Conservation (phyloP, 2,797 vertebrate genomes). For the Esox lucius region DNA sequence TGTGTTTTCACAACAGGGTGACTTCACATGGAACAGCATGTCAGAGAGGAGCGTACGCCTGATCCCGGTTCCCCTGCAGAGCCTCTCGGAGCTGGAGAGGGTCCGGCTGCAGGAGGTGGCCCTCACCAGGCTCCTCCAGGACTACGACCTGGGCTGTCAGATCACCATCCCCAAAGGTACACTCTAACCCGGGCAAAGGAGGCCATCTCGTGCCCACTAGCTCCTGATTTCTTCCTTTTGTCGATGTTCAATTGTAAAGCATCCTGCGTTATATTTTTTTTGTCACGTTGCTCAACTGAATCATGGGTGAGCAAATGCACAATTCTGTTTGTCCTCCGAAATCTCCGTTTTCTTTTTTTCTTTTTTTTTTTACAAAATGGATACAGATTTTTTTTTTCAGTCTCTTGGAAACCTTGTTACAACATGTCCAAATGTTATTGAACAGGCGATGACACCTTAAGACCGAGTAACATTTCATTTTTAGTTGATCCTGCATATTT, state of each 20-base stretch:
- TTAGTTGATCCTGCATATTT: neutral
- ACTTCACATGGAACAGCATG: constrained; percentile 95
- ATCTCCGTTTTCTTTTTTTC: no score
- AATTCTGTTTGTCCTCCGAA: no score
- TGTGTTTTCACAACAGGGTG: constrained; percentile 79
- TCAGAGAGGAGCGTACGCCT: constrained; percentile 86
- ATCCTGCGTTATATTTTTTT: no score
- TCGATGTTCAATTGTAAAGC: no score
- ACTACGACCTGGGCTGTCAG: constrained; percentile 91
- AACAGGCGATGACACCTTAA: constrained; percentile 9
- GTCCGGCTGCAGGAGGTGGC: constrained; percentile 93
- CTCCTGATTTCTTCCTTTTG: neutral
- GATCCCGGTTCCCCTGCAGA: constrained; percentile 91
- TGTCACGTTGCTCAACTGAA: no score
- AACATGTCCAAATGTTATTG: constrained; percentile 10
- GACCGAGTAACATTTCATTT: neutral
- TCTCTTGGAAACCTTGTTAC: constrained; percentile 10
- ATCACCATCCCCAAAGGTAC: constrained; percentile 98
- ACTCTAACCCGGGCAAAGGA: neutral
- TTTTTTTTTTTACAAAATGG: no score
- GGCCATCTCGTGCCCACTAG: neutral
- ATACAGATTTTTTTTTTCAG: neutral
- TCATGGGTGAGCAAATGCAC: no score
- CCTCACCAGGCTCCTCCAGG: constrained; percentile 87
- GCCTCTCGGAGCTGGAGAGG: constrained; percentile 94